Conservation (phyloP, 2,797 vertebrate genomes). For the Adelosebastes latens region DNA sequence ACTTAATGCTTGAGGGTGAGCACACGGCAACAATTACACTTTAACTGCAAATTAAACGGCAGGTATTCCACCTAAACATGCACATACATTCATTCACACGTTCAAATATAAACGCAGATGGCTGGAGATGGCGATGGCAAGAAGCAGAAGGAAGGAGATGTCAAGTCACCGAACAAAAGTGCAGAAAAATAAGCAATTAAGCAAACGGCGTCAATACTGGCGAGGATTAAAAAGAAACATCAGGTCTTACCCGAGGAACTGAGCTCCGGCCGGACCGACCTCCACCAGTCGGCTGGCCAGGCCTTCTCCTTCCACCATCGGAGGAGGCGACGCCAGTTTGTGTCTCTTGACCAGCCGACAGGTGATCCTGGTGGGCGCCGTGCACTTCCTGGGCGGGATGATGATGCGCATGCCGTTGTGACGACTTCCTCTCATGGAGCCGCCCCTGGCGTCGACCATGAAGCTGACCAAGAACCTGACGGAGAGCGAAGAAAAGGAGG, state of each 20-base stretch:
- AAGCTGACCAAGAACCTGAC: constrained; percentile 98
- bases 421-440: constrained; percentile 97
- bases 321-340: constrained; percentile 95
- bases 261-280: constrained; percentile 97
- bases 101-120: constrained; percentile 39
- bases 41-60: constrained; percentile 15
- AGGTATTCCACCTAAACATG: neutral
- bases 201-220: neutral
- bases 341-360: constrained; percentile 97
- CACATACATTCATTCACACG: constrained; percentile 24
- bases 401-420: constrained; percentile 99
- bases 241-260: constrained; percentile 92
- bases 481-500: neutral
- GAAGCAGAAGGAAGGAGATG: constrained; percentile 60
- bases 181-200: constrained; percentile 29
- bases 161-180: constrained; percentile 39
- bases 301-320: constrained; percentile 99
- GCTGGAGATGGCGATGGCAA: constrained; percentile 62
- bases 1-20: constrained; percentile 1
- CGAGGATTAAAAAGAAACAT: neutral
- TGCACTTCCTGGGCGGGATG: constrained; percentile 98
- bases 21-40: constrained; percentile 6
- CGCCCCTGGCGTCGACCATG: constrained; percentile 97
- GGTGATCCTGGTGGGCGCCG: constrained; percentile 96
- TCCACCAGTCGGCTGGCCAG: constrained; percentile 96